Evolutionary conservation across 37 sponge, comb jelly and placozoan genomes (phyloP), one percentile per base, ranked within the genome.

Genomic region (Beroe forskalii): DNA sequence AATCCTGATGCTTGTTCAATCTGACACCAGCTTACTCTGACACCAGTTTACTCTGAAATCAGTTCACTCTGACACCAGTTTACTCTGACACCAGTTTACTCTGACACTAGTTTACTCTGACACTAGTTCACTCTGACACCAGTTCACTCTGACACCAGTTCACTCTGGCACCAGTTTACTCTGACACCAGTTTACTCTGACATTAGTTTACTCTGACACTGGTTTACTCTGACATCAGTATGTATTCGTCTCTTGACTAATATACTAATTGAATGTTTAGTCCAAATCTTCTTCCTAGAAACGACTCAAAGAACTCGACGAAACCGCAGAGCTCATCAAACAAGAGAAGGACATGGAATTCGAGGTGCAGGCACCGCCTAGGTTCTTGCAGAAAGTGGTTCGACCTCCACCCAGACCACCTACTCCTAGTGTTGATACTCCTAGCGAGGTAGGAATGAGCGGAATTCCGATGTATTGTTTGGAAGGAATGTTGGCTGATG

Each of bases 361-460:
- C 55, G 86, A 80, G 55, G 86, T 80, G 37, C 44, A 35, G 12
- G 55, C 86, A 89, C 95, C 96, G 3, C 91, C 95, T 32, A 67
- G 98, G 0, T 89, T 94, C 55, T 91, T 97, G 37, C 93, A 96
- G 93, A 92, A 86, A 28, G 94, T 97, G 40, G 98, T 93, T 67
- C 95, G 96, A 90, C 95, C 94, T 20, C 69, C 92, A 32, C 96
- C 98, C 40, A 94, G 98, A 31, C 98, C 98, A 35, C 95, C 98
- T 33, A 97, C 98, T 19, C 98, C 98, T 25, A 95, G 93, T 27
- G 90, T 94, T 32, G 90, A 91, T 31, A 38, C 64, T 24, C 90
- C 90, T 19, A 32, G 38, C 55, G 80, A 42, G 40, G 93, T 93
- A 91, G 1, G 30, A 8, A 22, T n/a, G n/a, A n/a, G n/a, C n/a